Evolutionary conservation across 2,797 vertebrate species (phyloP).

Genomic region (Ceryle rudis): DNA sequence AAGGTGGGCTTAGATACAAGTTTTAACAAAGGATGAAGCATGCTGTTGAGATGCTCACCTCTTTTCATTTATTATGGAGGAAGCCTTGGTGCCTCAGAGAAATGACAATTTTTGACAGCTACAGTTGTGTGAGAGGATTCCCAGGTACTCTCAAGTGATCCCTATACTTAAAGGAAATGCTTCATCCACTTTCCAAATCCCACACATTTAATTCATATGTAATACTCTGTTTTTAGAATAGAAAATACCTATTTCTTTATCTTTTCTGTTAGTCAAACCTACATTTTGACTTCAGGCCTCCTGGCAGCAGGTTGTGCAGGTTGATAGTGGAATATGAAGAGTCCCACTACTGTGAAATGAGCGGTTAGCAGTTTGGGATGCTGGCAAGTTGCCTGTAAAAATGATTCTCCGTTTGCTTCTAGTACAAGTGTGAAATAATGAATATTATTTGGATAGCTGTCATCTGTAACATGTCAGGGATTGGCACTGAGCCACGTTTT

Average conservation of each 20-base stretch:
- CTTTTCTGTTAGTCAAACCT: slow-evolving; percentile 22
- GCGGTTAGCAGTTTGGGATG: not conserved
- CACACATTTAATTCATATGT: not conserved
- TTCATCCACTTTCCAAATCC: not conserved
- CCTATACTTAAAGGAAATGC: not conserved
- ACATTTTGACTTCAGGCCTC: slow-evolving; percentile 31
- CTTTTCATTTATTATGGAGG: not conserved
- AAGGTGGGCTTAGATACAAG: not conserved
- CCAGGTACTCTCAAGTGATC: not conserved
- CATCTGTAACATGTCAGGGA: not conserved
- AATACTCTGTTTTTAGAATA: not conserved
- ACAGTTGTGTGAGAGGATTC: not conserved
- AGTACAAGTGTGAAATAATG: not conserved
- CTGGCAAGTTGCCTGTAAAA: slow-evolving; percentile 8
- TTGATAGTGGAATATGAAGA: not conserved
- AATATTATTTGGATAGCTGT: not conserved
- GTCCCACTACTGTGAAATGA: slow-evolving; percentile 33
- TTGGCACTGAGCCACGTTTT: not conserved
- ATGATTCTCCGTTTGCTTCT: slow-evolving; percentile 5
- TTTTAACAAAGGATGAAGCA: not conserved
- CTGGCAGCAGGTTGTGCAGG: not conserved
- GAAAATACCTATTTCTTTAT: not conserved
- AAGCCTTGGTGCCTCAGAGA: not conserved
- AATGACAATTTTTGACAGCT: not conserved
- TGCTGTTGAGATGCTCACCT: not conserved